Conservation (phyloP, 1,140 invertebrate species). For the Zaprionus tsacasi region DNA sequence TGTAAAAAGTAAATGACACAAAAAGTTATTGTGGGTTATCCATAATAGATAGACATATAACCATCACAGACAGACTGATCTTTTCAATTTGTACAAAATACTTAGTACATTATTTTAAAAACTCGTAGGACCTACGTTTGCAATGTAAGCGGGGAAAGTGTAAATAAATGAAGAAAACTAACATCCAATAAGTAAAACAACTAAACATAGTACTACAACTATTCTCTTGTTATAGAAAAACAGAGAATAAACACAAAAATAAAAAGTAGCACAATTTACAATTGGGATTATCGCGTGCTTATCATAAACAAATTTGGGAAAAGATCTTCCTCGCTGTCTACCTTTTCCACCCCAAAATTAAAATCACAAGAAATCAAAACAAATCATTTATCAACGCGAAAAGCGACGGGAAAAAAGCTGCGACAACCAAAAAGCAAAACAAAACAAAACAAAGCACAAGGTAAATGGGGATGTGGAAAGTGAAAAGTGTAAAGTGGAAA, state of each 20-base stretch:
- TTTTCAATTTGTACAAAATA: no score
- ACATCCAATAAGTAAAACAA: not conserved
- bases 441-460: conserved; percentile 76
- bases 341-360: conserved; percentile 56
- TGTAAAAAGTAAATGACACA: no score
- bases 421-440: conserved; percentile 12
- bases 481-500: conserved; percentile 34
- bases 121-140: no score
- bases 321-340: not conserved
- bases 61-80: no score
- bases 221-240: not conserved
- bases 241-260: not conserved
- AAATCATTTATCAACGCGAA: conserved; percentile 68
- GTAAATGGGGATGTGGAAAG: conserved; percentile 24
- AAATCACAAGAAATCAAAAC: conserved; percentile 79
- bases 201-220: not conserved
- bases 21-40: no score
- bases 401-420: conserved; percentile 25
- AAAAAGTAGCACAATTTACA: conserved; percentile 21
- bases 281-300: conserved; percentile 34
- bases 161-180: no score
- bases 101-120: no score
- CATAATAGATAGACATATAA: no score
- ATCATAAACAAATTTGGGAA: conserved; percentile 34
- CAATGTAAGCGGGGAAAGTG: no score